A percentile compares a stretch with the other conserved stretches of the same genome.
Evolutionary conservation across 1,140 invertebrate species (phyloP).

Genomic region (Lepeophtheirus salmonis): DNA sequence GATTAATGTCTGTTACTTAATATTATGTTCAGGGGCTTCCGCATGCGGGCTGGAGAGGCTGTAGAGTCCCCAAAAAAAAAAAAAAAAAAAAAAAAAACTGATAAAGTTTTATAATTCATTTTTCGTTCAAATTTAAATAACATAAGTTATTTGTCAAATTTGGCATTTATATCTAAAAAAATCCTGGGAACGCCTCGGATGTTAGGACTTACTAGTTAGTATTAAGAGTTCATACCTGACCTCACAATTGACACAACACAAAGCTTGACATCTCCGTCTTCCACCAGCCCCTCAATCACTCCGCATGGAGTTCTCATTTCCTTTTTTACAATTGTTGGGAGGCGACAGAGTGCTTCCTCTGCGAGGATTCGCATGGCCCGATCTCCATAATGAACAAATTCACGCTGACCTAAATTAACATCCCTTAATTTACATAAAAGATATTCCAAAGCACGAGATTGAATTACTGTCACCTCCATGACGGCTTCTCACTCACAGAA

Average conservation of each 20-base stretch:
- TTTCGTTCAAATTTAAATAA: no score
- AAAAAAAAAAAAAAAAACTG: no score
- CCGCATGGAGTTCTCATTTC: constrained; percentile 17
- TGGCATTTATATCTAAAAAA: no score
- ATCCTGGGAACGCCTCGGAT: no score
- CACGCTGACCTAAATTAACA: background rate
- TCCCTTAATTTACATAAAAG: constrained; percentile 10
- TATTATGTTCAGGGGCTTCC: no score
- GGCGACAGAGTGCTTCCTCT: constrained; percentile 17
- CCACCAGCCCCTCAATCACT: background rate
- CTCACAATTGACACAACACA: constrained; percentile 10
- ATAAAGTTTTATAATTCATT: no score
- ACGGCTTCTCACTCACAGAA: no score
- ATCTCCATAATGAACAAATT: constrained; percentile 11
- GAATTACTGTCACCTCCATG: constrained; percentile 13
- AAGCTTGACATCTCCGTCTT: background rate
- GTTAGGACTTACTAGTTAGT: no score
- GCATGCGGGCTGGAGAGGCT: no score
- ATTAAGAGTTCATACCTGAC: constrained; percentile 11
- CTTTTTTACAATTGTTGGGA: constrained; percentile 1
- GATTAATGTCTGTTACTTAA: no score
- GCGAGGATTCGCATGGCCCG: constrained; percentile 16
- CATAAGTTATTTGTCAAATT: no score
- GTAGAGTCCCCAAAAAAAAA: no score
- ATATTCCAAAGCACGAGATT: constrained; percentile 9